phyloP scores from a whole-genome alignment of 2,797 vertebrate genomes.

The Cyclura pinguis region DNA sequence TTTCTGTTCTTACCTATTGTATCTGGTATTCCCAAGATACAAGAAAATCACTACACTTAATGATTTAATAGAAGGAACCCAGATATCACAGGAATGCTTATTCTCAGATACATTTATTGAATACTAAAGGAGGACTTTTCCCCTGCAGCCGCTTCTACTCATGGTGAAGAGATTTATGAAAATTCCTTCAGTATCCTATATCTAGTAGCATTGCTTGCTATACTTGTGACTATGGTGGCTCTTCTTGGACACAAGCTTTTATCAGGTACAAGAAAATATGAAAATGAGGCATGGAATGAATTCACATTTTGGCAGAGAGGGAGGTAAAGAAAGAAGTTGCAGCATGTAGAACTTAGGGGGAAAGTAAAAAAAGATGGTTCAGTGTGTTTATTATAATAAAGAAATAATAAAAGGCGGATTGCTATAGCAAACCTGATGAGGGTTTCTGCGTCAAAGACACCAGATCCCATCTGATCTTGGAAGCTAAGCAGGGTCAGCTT shows the following conservation, averaged over 20 bases:
- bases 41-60: background rate
- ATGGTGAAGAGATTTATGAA: conserved; percentile 30
- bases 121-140: background rate
- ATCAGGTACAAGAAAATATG: conserved; percentile 29
- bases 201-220: background rate
- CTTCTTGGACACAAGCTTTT: conserved; percentile 32
- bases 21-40: conserved; percentile 20
- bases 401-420: background rate
- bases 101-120: conserved; percentile 32
- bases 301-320: background rate
- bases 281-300: conserved; percentile 1
- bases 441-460: background rate
- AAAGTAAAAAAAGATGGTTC: too few species aligned
- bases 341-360: background rate
- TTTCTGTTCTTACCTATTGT: background rate
- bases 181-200: conserved; percentile 25
- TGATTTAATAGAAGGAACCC: conserved; percentile 8
- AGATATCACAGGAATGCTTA: background rate
- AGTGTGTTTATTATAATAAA: background rate
- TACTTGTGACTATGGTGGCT: background rate
- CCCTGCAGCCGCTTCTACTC: conserved; percentile 20
- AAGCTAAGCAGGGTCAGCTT: too few species aligned
- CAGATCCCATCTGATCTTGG: too few species aligned
- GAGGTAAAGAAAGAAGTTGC: background rate
- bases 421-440: background rate